Evolutionary conservation across 2,113 vertebrate species (phyloP), one percentile per base, ranked within the genome.

Genomic region (Silurus glanis): DNA sequence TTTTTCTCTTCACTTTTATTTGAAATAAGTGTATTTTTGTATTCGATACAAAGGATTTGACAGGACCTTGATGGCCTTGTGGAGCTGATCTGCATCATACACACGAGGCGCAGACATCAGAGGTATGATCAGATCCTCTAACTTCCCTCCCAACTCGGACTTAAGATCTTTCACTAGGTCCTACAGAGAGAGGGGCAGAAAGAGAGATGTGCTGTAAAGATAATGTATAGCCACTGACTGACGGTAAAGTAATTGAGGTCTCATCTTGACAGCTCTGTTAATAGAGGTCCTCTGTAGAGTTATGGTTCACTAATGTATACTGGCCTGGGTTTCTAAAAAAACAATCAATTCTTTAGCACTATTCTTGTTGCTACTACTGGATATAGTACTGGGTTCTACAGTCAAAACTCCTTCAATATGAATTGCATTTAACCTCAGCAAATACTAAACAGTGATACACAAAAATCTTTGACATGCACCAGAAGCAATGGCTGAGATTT

Each of bases 71-170:
- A 99, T 92, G 12, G 98, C 97, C 55, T 97, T 95, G 88, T 96
- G 96, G 86, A 99, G 94, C 17, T 96, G 94, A 51, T 96, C 90
- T 64, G 97, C 97, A 66, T 99, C 98, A 51, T 96, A 99, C 25
- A 93, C 83, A 2, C 47, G 2, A 0, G 96, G 49, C 0, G 96
- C 96, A 17, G 94, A 96, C 98, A 99, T 97, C 92, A 99, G 87
- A 66, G 96, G 95, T 74, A 99, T 94, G 4, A 99, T 96, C 81
- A 99, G 86, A 0, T 90, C 96, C 92, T 99, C 98, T 62, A 99
- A 95, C 85, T 98, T 96, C 16, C 98, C 97, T 0, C 96, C 96
- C 0, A 99, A 95, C 89, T 99, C 98, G 0, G 97, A 98, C 81
- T 97, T 98, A 90, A 99, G 91, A 3, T 97, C 96, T 83, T 95